Evolutionary conservation across 1,140 invertebrate species (phyloP), one percentile per base, ranked within the genome.

Genomic region (Ruditapes philippinarum): DNA sequence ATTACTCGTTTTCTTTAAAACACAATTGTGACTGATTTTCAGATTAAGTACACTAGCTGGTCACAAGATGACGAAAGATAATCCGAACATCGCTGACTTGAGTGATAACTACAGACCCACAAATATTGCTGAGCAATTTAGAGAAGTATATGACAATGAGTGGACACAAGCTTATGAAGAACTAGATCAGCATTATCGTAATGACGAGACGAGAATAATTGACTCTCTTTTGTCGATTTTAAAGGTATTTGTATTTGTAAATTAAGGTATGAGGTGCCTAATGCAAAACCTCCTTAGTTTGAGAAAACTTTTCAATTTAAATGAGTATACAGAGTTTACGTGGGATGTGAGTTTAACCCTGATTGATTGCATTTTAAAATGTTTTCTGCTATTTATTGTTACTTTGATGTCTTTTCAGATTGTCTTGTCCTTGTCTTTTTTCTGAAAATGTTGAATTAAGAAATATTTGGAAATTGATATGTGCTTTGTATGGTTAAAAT

Each of bases 101-200:
- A 86, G 83, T 40, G 83, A 90, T 51, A n/a, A 33, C 9, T 57
- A 90, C 40, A 51, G 89, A 45, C 89, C 89, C 0, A 90, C 89
- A 7, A 86, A 81, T 60, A 36, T 90, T 74, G 89, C 74, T 19
- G 88, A 89, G 31, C 40, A 85, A 12, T 85, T 85, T 12, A 79
- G 38, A 65, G 40, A 80, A 42, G 28, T 89, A 9, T 89, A 85
- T 36, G 82, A 89, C 25, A 57, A 85, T 25, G 81, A 89, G 60
- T 84, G 80, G 88, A 89, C 81, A 22, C n/a, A 62, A n/a, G 73
- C 76, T 22, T 79, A 57, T 22, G 57, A 79, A 9, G 51, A 42
- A 49, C n/a, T 83, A 36, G 68, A 83, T 3, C 57, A 65, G 17
- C 14, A 45, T 1, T 25, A 62, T 38, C 22, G 33, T 3, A 14